Evolutionary conservation across 2,888 invertebrate genomes (phyloP).

Genomic region (Acleris cristana): DNA sequence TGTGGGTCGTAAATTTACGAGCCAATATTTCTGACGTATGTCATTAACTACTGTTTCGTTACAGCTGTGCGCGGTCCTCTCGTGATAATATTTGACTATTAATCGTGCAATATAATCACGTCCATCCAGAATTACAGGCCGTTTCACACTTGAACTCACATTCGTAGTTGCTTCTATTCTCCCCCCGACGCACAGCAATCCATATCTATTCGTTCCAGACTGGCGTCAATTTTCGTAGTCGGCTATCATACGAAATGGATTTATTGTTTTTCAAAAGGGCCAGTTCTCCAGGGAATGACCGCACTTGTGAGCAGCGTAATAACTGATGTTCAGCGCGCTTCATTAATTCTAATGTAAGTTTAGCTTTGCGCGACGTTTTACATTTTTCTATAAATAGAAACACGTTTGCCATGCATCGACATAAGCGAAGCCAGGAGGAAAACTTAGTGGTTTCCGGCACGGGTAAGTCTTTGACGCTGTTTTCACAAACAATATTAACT

Average conservation of each 20-base stretch:
- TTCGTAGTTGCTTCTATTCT: constrained; percentile 2
- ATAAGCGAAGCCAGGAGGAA: background rate
- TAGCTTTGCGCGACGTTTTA: background rate
- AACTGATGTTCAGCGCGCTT: background rate
- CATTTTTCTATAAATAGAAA: constrained; percentile 4
- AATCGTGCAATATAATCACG: background rate
- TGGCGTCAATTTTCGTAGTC: constrained; percentile 8
- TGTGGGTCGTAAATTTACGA: constrained; percentile 18
- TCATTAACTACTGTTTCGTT: constrained; percentile 37
- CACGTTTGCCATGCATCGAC: background rate
- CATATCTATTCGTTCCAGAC: constrained; percentile 1
- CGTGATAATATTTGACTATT: constrained; percentile 6
- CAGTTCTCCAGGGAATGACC: constrained; percentile 2
- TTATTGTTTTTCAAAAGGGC: background rate
- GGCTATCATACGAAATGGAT: background rate
- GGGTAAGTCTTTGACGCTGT: background rate
- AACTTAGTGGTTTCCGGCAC: background rate
- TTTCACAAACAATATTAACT: background rate
- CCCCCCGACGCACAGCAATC: constrained; percentile 2
- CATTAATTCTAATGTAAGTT: background rate
- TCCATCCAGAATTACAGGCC: constrained; percentile 22
- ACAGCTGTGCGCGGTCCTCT: constrained; percentile 12
- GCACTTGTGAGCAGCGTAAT: background rate
- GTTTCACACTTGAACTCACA: background rate
- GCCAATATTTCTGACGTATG: constrained; percentile 33